Base-by-base conservation (phyloP, 2,888 invertebrate species). In the Bellardia bayeri region DNA sequence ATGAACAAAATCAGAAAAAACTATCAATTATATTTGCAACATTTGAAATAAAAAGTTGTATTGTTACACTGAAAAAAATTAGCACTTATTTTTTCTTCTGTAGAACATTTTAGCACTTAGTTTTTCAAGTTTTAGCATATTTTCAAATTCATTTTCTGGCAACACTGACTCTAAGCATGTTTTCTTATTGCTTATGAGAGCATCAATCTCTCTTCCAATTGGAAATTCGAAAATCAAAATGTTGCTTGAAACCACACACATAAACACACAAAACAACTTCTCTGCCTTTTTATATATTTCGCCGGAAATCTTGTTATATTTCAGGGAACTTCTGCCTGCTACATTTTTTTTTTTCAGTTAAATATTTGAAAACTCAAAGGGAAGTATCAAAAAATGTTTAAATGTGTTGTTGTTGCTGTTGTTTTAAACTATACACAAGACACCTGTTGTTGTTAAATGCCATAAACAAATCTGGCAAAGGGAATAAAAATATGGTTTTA, bases 391-490 rank as follows among this genome's bases (percentile, higher is more conserved):
- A n/a, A 30, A 56, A 66, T n/a, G 13, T 78, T 61, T 33, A 61
- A 61, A 33, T 45, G 14, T 37, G 40, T 23, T 54, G 33, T 51
- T 42, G 56, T 40, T 61, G n/a, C 58, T 56, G 40, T 16, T 54
- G 14, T 69, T 14, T 30, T 16, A 30, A 63, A 6, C 1, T 37
- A 49, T 11, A 54, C 8, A 68, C 7, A n/a, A 54, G 66, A n/a
- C 81, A 81, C 81, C 81, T 81, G 81, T 81, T 81, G 81, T 42
- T 56, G 66, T 23, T 40, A 42, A 14, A 30, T 9, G 1, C 23
- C 16, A 37, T n/a, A 42, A n/a, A 56, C 4, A 33, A 61, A 14
- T 6, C 14, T 61, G 2, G 30, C 5, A 61, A 61, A 37, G 33
- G 61, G 33, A 61, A 14, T 61, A 61, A 61, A 61, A 33, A n/a